Evolutionary conservation across 2,888 invertebrate genomes (phyloP).

Genomic region (Cheilosia grossa): DNA sequence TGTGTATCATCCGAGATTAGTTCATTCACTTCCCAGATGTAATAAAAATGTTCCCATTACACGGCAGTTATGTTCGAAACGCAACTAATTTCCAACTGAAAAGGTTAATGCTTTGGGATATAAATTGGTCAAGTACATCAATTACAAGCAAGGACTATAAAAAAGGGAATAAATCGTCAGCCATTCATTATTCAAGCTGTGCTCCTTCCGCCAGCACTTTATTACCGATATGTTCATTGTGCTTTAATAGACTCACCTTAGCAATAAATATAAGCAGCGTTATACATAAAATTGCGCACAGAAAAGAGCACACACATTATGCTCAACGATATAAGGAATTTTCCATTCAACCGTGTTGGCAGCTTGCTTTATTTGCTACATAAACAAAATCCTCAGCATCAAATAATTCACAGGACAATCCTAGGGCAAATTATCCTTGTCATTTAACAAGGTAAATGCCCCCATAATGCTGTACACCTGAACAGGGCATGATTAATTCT

Average conservation of each 20-base stretch:
- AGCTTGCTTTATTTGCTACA: conserved; percentile 34
- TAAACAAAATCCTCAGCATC: conserved; percentile 39
- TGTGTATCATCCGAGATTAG: too few relatives aligned
- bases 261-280: conserved; percentile 34
- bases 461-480: conserved; percentile 14
- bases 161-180: conserved; percentile 29
- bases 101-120: neutral
- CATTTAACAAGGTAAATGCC: conserved; percentile 50
- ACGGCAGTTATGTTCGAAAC: neutral
- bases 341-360: conserved; percentile 20
- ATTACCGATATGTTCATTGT: conserved; percentile 40
- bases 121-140: conserved; percentile 41
- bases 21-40: too few relatives aligned
- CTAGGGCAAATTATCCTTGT: conserved; percentile 16
- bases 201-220: conserved; percentile 28
- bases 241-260: conserved; percentile 48
- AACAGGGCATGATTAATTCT: conserved; percentile 41
- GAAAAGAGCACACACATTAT: neutral
- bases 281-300: neutral
- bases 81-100: neutral
- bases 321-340: conserved; percentile 18
- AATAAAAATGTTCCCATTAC: conserved; percentile 8
- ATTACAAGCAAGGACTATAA: conserved; percentile 34
- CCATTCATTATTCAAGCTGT: conserved; percentile 4
- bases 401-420: conserved; percentile 33